Conservation (phyloP, 2,888 invertebrate genomes). For the Idaea dimidiata region DNA sequence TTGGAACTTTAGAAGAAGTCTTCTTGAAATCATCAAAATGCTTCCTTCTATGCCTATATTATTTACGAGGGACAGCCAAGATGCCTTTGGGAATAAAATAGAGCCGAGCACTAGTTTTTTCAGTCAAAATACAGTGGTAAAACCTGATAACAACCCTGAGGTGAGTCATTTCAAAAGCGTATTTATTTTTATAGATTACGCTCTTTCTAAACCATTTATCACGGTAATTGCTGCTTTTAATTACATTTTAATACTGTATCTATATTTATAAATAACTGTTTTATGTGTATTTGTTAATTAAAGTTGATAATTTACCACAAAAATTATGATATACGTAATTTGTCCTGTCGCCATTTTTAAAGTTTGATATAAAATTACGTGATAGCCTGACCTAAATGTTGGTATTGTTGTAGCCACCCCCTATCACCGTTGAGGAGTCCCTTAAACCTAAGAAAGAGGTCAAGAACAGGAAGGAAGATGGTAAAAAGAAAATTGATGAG, state of each 20-base stretch:
- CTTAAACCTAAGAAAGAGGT: slow-evolving; percentile 39
- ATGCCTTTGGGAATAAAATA: slow-evolving; percentile 74
- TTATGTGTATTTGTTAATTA: slow-evolving; percentile 5
- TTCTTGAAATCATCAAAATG: slow-evolving; percentile 57
- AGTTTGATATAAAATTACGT: slow-evolving; percentile 28
- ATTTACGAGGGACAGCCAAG: slow-evolving; percentile 72
- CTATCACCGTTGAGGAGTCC: slow-evolving; percentile 37
- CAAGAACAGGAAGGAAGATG: slow-evolving; percentile 40
- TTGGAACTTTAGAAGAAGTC: slow-evolving; percentile 18
- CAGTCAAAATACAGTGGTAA: slow-evolving; percentile 49
- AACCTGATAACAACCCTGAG: slow-evolving; percentile 54
- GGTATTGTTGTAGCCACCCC: slow-evolving; percentile 41
- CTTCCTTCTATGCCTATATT: slow-evolving; percentile 78
- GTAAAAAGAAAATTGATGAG: slow-evolving; percentile 53
- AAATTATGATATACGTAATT: slow-evolving; percentile 27
- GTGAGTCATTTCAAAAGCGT: slow-evolving; percentile 50
- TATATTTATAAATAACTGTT: background rate
- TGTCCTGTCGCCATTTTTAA: slow-evolving; percentile 50
- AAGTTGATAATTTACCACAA: slow-evolving; percentile 9
- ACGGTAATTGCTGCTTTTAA: slow-evolving; percentile 10
- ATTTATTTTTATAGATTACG: slow-evolving; percentile 32
- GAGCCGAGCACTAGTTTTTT: slow-evolving; percentile 69
- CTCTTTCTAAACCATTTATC: slow-evolving; percentile 16
- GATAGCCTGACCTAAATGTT: slow-evolving; percentile 36
- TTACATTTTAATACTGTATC: slow-evolving; percentile 1